A percentile compares a stretch with the other conserved stretches of the same genome.
phyloP scores from a whole-genome alignment of 2,113 vertebrate species.

The Hippocampus barbouri region DNA sequence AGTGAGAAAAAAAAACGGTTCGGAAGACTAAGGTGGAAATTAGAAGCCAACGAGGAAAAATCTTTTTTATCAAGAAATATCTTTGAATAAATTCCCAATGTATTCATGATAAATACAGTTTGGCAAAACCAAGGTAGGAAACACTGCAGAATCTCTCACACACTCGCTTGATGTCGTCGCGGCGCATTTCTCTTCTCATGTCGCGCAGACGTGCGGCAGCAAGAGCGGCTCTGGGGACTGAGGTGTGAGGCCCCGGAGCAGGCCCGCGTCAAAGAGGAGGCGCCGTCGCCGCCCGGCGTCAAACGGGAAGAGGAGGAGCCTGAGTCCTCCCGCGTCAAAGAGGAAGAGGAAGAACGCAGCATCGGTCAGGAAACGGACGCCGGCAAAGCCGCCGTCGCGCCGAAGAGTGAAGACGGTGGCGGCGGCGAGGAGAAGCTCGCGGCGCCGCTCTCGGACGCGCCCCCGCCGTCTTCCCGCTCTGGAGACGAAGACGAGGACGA shows the following conservation, averaged over 20 bases:
- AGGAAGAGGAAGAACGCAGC: constrained; percentile 1
- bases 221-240: background rate
- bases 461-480: background rate
- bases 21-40: no score
- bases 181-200: background rate
- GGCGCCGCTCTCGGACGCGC: background rate
- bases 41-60: no score
- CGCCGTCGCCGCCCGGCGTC: background rate
- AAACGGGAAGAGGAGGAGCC: background rate
- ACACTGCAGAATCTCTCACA: no score
- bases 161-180: no score
- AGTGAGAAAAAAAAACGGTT: no score
- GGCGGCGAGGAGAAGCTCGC: background rate
- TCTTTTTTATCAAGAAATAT: no score
- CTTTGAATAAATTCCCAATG: no score
- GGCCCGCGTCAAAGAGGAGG: background rate
- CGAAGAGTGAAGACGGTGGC: background rate
- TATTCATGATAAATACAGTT: no score
- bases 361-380: background rate
- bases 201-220: background rate
- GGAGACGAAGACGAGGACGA: background rate
- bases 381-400: no score
- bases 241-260: background rate
- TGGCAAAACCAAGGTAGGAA: no score
- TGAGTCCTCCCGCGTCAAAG: background rate